Conservation (phyloP, 1,140 invertebrate genomes). For the Ceratosolen fusciceps region DNA sequence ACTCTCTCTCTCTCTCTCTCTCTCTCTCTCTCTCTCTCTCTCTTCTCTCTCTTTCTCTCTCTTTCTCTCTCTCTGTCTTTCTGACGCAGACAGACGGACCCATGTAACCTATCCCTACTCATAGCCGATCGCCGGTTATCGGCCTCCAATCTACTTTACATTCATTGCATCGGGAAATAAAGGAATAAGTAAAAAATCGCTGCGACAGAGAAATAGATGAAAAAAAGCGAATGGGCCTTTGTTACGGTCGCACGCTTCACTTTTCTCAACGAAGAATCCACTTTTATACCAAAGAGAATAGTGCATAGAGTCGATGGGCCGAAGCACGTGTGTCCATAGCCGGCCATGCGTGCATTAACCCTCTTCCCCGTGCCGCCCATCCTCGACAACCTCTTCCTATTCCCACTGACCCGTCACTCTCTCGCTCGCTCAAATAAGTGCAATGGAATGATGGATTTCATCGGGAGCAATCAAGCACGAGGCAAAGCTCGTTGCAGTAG, state of each 20-base stretch:
- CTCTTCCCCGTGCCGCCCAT: neutral
- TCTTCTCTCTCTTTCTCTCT: too few species aligned
- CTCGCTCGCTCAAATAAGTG: slow-evolving; percentile 5
- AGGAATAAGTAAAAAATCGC: slow-evolving; percentile 6
- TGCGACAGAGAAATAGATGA: slow-evolving; percentile 8
- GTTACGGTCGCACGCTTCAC: slow-evolving; percentile 11
- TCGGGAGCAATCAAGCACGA: slow-evolving; percentile 52
- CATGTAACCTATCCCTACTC: neutral
- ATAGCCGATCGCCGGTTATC: neutral
- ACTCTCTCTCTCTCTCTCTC: too few species aligned
- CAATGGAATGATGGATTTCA: slow-evolving; percentile 27
- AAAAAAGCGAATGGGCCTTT: neutral
- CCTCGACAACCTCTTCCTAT: too few species aligned
- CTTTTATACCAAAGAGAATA: slow-evolving; percentile 15
- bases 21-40: too few species aligned
- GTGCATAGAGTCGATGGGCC: neutral
- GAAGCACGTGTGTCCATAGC: neutral
- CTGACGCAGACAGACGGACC: too few species aligned
- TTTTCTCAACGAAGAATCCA: neutral
- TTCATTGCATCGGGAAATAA: neutral
- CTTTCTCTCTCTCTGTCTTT: too few species aligned
- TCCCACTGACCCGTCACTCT: neutral
- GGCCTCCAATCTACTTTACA: slow-evolving; percentile 16
- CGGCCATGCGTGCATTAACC: neutral
- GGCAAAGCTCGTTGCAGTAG: slow-evolving; percentile 40